Evolutionary conservation across 2,888 invertebrate species (phyloP), one percentile per base, ranked within the genome.

Genomic region (Cyclophora albipunctata): DNA sequence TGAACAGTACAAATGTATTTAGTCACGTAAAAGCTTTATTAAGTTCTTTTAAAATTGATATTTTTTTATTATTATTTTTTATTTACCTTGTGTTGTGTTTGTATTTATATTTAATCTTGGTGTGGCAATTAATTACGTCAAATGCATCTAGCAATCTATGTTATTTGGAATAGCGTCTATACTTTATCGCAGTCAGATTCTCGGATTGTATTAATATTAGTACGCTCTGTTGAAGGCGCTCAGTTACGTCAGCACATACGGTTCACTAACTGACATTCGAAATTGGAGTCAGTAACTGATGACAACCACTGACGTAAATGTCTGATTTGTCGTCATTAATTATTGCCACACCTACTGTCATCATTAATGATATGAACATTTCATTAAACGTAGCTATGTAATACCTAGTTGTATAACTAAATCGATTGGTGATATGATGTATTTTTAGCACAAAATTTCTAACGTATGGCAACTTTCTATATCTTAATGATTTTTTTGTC

Each of bases 1-100:
- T 73, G 67, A 69, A 77, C 78, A 84, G 86, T 87, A 86, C 86
- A 85, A 86, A 85, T 79, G 77, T 66, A 65, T 75, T 75, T 82
- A 82, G 80, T 83, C 73, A 65, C 71, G 60, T 68, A 60, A 47
- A 67, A 75, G 73, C 73, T 81, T 78, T 81, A 77, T 62, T 63
- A 57, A 54, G 37, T 37, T 37, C 37, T 37, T 37, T 37, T 5
- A 5, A 5, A 37, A 58, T 67, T 67, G 20, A 7, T 75, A 64
- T 74, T 71, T 75, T 70, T 69, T 70, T 54, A 62, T 67, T 63
- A 54, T 61, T 70, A 68, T 71, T 67, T 63, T 61, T 65, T 69
- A 63, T 66, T 60, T 60, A 57, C 51, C 59, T 64, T 54, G 63
- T 67, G 64, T 69, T 71, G 69, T 75, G 66, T 71, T 71, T 58